Evolutionary conservation across 1,140 invertebrate genomes (phyloP), one percentile per base, ranked within the genome.

Genomic region (Lucilia cuprina): DNA sequence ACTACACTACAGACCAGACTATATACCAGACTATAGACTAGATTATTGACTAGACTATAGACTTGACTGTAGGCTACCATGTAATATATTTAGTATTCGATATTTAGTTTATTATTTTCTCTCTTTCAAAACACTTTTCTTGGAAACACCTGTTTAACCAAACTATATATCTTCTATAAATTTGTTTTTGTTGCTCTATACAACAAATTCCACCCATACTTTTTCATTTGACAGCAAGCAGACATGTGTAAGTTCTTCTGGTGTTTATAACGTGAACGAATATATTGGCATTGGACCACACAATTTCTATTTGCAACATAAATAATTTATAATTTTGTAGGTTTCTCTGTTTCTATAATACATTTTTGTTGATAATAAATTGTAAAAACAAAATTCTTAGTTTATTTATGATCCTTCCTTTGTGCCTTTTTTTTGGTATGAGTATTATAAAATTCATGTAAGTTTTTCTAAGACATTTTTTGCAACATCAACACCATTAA

Each of bases 291-390:
- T 77, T 77, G 30, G 41, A 47, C 75, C 34, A 25, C 75, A 78
- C 47, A 47, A 78, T 78, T 78, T 78, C 75, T 78, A 78, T 78
- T 78, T 78, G 17, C 75, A 19, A 19, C 75, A 78, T 78, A 78
- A 78, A 78, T 78, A 19, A 78, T 78, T 78, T 78, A 78, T 47
- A 78, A 21, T 47, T 35, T 47, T 47, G 17, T 35, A 41, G 41
- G 14, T 78, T 78, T 17, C 17, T 78, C 17, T 17, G 9, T 78
- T 17, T 10, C 41, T 10, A 41, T 41, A 41, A 41, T 41, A 41
- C 41, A 41, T 41, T 41, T 3, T 7, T 47, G 35, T 78, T 41
- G 34, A 75, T 34, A 75, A 78, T 78, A 78, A 78, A 78, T 78
- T 78, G 34, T 41, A 78, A 78, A 70, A 70, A 70, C 55, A 21